A percentile compares a stretch with the other conserved stretches of the same genome.
Conservation (phyloP, 2,797 vertebrate genomes). For the Darevskia nairensis region DNA sequence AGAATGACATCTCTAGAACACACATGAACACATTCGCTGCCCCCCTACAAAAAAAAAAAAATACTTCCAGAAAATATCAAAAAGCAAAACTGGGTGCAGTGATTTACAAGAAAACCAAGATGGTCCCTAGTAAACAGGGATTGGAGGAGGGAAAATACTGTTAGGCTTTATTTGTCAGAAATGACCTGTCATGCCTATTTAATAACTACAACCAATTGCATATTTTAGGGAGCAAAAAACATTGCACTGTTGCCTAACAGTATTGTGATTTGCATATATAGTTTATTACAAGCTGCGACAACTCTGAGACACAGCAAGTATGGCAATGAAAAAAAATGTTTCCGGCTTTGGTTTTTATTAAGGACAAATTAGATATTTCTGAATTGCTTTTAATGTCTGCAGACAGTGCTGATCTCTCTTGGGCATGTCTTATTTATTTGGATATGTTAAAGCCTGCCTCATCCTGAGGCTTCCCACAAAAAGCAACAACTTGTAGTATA, state of each 20-base stretch:
- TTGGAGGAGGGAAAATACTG: conserved; percentile 12
- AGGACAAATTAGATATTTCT: conserved; percentile 17
- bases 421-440: neutral
- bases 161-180: conserved; percentile 21
- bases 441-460: neutral
- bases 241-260: neutral
- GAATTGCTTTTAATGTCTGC: conserved; percentile 20
- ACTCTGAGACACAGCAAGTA: neutral
- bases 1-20: neutral
- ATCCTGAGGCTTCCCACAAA: neutral
- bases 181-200: neutral
- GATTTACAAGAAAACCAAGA: neutral
- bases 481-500: neutral
- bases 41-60: neutral
- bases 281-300: neutral
- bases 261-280: conserved; percentile 3
- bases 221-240: neutral
- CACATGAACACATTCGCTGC: too few species aligned
- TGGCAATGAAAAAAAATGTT: conserved; percentile 27
- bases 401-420: conserved; percentile 3
- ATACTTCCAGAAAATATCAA: neutral
- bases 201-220: conserved; percentile 19
- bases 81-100: neutral
- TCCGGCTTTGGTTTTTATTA: conserved; percentile 31
- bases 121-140: neutral